Conservation (phyloP, 2,797 vertebrate genomes). For the Oreonectes daqikongensis region DNA sequence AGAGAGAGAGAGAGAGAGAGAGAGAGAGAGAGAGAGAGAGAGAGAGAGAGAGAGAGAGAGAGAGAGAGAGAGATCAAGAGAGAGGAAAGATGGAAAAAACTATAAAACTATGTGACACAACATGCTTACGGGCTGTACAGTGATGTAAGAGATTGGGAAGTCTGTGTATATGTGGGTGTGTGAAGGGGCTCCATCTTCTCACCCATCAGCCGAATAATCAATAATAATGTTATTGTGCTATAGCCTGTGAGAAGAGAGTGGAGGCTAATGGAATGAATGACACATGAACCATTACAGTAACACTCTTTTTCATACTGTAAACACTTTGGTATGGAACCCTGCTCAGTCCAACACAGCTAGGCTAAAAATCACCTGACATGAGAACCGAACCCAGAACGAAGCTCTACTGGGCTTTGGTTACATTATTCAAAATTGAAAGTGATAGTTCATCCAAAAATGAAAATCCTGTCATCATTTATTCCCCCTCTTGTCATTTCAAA, state of each 20-base stretch:
- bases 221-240: constrained; percentile 46
- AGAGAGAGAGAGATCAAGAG: background rate
- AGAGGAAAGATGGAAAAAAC: constrained; percentile 20
- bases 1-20: background rate
- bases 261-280: constrained; percentile 43
- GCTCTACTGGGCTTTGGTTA: background rate
- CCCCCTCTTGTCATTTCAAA: no score
- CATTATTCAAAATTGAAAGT: background rate
- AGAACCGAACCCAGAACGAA: background rate
- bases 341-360: background rate
- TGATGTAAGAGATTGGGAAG: constrained; percentile 40
- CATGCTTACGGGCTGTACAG: constrained; percentile 39
- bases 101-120: constrained; percentile 25
- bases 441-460: no score
- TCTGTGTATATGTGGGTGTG: constrained; percentile 8
- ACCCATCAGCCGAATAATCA: constrained; percentile 39
- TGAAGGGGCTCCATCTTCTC: constrained; percentile 34
- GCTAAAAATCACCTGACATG: background rate
- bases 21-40: constrained; percentile 1
- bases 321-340: background rate
- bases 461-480: no score
- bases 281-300: constrained; percentile 20
- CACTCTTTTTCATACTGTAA: background rate
- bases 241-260: constrained; percentile 36
- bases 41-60: constrained; percentile 3